Percentiles rank a stretch among this genome's conserved stretches.
Evolutionary conservation across 2,113 vertebrate species (phyloP).

Genomic region (Brevimyrus niger): DNA sequence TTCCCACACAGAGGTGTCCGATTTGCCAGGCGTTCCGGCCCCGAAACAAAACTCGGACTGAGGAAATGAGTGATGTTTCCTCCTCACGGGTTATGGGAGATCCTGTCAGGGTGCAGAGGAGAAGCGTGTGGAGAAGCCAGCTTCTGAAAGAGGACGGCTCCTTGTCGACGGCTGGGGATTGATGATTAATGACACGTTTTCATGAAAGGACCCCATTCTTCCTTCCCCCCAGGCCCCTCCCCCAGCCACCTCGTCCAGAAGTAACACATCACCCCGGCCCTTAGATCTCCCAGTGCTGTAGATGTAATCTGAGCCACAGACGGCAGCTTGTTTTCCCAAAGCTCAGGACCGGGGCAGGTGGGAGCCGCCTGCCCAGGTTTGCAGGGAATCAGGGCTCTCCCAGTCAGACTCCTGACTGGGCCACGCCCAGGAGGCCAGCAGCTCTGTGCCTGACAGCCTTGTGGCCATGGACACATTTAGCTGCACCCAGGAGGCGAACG

Average conservation of each 20-base stretch:
- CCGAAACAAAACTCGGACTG: neutral
- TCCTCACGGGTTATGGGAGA: neutral
- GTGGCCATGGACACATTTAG: neutral
- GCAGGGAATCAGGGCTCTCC: neutral
- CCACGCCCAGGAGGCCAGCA: neutral
- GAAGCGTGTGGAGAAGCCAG: neutral
- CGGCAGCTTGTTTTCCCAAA: neutral
- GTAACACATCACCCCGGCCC: neutral
- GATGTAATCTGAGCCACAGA: slow-evolving; percentile 9
- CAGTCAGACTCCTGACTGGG: neutral
- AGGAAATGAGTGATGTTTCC: neutral
- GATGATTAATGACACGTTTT: neutral
- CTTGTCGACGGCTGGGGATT: neutral
- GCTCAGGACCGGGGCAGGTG: slow-evolving; percentile 15
- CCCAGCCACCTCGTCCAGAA: neutral
- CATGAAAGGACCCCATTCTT: slow-evolving; percentile 10
- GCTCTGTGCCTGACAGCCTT: neutral
- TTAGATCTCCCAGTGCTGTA: neutral
- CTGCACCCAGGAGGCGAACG: neutral
- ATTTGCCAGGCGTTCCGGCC: neutral
- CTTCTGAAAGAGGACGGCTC: neutral
- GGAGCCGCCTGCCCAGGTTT: neutral
- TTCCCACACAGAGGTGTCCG: neutral
- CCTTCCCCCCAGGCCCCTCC: neutral
- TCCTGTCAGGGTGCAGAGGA: neutral